phyloP scores from a whole-genome alignment of 1,140 invertebrate genomes.

The Phocides pigmalion region DNA sequence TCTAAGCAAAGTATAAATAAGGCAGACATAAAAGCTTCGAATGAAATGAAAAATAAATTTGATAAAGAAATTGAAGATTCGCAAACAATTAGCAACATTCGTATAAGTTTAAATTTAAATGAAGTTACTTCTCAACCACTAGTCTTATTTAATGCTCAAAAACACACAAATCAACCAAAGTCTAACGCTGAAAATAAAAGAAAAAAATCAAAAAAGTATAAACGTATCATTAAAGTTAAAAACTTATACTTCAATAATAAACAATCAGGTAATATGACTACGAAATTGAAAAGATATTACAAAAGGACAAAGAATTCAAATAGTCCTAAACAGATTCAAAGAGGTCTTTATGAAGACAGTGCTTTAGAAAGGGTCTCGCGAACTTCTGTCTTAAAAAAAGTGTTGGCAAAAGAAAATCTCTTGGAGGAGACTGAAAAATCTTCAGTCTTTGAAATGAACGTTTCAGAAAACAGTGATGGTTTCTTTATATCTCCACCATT shows the following conservation, averaged over 20 bases:
- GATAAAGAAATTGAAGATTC: conserved; percentile 28
- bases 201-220: conserved; percentile 33
- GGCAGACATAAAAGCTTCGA: neutral
- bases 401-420: conserved; percentile 48
- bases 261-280: neutral
- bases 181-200: conserved; percentile 10
- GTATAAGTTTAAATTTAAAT: neutral
- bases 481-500: conserved; percentile 10
- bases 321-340: conserved; percentile 23
- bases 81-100: neutral
- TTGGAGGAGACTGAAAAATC: conserved; percentile 35
- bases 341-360: conserved; percentile 31
- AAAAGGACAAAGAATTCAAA: conserved; percentile 34
- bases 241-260: conserved; percentile 39
- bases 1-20: neutral
- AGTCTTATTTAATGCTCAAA: conserved; percentile 37
- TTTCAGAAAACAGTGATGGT: neutral
- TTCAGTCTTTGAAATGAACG: conserved; percentile 1
- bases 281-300: conserved; percentile 43
- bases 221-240: conserved; percentile 35
- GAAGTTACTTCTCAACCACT: conserved; percentile 14
- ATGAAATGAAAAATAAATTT: conserved; percentile 9
- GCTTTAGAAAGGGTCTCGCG: conserved; percentile 42
- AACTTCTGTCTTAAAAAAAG: conserved; percentile 45
- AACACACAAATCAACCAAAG: conserved; percentile 22